A percentile compares a stretch with the other conserved stretches of the same genome.
These are phyloP conservation scores for Oscheius sp. DNA, from an alignment of 1,140 invertebrate species.

Conservation along the genomic window DNA sequence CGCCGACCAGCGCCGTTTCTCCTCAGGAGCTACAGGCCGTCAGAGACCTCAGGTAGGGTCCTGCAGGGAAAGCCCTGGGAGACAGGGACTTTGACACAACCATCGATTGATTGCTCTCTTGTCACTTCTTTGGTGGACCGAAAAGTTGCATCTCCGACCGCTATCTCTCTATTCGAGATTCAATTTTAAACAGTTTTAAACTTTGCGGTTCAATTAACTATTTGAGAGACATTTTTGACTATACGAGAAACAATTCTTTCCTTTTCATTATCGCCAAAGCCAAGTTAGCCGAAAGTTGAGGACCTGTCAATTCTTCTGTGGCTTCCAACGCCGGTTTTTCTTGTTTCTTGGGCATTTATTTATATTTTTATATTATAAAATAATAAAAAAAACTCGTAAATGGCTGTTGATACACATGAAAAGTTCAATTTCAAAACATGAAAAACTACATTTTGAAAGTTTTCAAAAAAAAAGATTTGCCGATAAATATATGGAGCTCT, in stretches of 20 bases:
- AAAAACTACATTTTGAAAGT: not conserved
- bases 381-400: not conserved
- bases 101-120: too few species aligned
- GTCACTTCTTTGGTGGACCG: too few species aligned
- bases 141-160: too few species aligned
- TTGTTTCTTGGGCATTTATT: not conserved
- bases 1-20: slow-evolving; percentile 12
- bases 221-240: too few species aligned
- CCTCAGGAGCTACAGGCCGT: not conserved
- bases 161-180: too few species aligned
- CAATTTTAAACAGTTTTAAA: too few species aligned
- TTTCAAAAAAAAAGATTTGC: too few species aligned
- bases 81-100: too few species aligned
- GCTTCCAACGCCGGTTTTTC: not conserved
- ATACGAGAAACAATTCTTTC: not conserved
- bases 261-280: not conserved
- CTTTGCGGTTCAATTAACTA: too few species aligned
- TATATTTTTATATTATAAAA: not conserved
- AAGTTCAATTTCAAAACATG: not conserved
- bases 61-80: too few species aligned
- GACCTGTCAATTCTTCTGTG: not conserved
- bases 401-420: not conserved
- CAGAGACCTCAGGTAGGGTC: not conserved
- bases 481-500: too few species aligned
- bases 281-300: not conserved